Conservation (phyloP, 1,140 invertebrate genomes). For the Tribolium madens region DNA sequence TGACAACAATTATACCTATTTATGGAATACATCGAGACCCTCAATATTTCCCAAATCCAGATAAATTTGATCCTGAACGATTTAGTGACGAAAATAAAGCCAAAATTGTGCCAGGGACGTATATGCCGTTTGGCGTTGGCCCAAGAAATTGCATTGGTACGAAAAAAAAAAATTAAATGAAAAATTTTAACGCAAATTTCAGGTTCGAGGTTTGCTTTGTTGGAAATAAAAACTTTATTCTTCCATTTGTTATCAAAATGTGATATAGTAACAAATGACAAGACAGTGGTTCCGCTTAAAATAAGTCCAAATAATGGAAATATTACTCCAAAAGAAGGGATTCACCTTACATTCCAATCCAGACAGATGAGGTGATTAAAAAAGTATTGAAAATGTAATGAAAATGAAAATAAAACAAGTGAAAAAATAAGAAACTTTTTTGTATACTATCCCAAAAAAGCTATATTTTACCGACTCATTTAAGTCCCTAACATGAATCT, state of each 20-base stretch:
- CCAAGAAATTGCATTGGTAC: conserved; percentile 73
- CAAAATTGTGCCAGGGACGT: conserved; percentile 62
- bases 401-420: no score
- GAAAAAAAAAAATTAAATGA: not conserved
- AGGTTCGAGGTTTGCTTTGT: conserved; percentile 51
- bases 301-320: conserved; percentile 46
- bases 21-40: conserved; percentile 66
- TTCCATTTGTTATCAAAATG: conserved; percentile 57
- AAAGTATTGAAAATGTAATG: no score
- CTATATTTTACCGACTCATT: no score
- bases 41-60: conserved; percentile 71
- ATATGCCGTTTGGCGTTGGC: conserved; percentile 75
- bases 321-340: not conserved
- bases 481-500: no score
- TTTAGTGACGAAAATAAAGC: conserved; percentile 65
- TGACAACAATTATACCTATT: conserved; percentile 62
- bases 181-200: not conserved
- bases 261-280: conserved; percentile 60
- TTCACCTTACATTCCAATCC: not conserved
- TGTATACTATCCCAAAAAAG: no score
- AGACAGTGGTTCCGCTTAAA: conserved; percentile 60
- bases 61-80: conserved; percentile 75
- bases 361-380: not conserved
- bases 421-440: no score
- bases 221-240: conserved; percentile 49